Percentiles rank a stretch among this genome's conserved stretches.
Evolutionary conservation across 2,113 vertebrate genomes (phyloP).

Genomic region (Ibidorhyncha struthersii): DNA sequence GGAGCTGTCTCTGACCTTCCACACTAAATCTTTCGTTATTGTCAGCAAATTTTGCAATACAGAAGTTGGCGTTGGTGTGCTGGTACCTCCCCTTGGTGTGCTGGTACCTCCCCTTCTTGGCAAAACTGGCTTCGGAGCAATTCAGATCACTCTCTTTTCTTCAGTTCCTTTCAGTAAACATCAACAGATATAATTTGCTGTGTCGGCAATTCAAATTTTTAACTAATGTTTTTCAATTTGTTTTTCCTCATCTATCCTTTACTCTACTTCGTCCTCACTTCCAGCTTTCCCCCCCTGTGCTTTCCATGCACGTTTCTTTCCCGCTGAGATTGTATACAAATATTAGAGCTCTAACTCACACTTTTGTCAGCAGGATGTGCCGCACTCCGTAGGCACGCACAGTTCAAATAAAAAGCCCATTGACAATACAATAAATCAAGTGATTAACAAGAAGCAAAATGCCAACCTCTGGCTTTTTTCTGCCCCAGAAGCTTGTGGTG

Average conservation of each 20-base stretch:
- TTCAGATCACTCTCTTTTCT: not conserved
- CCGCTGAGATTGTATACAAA: slow-evolving; percentile 55
- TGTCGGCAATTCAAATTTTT: slow-evolving; percentile 22
- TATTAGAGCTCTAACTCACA: slow-evolving; percentile 63
- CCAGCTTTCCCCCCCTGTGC: not conserved
- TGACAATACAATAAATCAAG: slow-evolving; percentile 56
- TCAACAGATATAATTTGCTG: not conserved
- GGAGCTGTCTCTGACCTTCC: not conserved
- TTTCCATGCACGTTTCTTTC: slow-evolving; percentile 41
- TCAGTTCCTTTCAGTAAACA: not conserved
- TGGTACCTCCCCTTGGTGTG: not conserved
- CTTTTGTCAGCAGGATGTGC: slow-evolving; percentile 52
- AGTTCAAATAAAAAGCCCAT: slow-evolving; percentile 49
- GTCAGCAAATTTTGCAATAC: not conserved
- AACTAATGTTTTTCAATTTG: not conserved
- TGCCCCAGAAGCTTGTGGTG: not conserved
- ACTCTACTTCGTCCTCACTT: slow-evolving; percentile 34
- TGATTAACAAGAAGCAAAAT: slow-evolving; percentile 55
- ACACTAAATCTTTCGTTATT: not conserved
- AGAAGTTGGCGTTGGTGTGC: not conserved
- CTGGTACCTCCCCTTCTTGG: not conserved
- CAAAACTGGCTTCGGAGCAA: not conserved
- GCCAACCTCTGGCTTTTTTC: not conserved
- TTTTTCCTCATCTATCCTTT: slow-evolving; percentile 19
- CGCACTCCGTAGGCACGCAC: not conserved